Base-by-base conservation (phyloP, 1,140 invertebrate species). In the Pseudachorutes palmiensis region DNA sequence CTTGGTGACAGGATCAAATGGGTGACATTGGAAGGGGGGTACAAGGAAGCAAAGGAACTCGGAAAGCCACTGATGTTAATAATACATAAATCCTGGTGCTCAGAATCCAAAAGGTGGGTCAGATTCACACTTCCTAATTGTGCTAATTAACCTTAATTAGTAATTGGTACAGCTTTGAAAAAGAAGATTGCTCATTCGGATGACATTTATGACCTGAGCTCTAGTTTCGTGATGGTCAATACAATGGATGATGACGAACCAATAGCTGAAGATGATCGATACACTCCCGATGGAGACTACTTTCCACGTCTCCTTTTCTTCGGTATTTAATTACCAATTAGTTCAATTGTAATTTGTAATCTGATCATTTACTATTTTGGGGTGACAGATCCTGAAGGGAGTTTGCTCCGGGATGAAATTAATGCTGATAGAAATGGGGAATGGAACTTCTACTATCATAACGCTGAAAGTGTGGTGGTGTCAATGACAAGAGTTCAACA, bases 11-110 rank as follows among this genome's bases (percentile, higher is more conserved):
- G 76, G 26, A 74, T 77, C 55, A 70, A 73, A 71, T 73, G 71
- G 67, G 75, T 78, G 3, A 79, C 77, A 0, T 72, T 85, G 51
- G 79, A 82, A 28, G 80, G 82, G 5, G 84, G 82, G 12, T 67
- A 81, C 36, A 73, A 78, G 45, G 57, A 65, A 66, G 75, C 79
- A 1, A 76, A 78, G 64, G 66, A 76, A 66, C 79, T 80, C 32
- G 78, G 80, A 33, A 84, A 82, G 70, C 83, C 83, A 14, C 62
- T 84, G 0, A 83, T 85, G 83, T 74, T 85, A 2, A 78, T 86
- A 3, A 83, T 85, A 28, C 84, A 86, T 75, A 85, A 85, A 72
- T 81, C 82, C 1, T 85, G 83, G 83, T 86, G 84, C 76, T 79
- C 81, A 12, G 83, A 83, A 14, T 86, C 84, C 75, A 82, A 82